Evolutionary conservation across 2,113 vertebrate genomes (phyloP).

Genomic region (Cinclus mexicanus): DNA sequence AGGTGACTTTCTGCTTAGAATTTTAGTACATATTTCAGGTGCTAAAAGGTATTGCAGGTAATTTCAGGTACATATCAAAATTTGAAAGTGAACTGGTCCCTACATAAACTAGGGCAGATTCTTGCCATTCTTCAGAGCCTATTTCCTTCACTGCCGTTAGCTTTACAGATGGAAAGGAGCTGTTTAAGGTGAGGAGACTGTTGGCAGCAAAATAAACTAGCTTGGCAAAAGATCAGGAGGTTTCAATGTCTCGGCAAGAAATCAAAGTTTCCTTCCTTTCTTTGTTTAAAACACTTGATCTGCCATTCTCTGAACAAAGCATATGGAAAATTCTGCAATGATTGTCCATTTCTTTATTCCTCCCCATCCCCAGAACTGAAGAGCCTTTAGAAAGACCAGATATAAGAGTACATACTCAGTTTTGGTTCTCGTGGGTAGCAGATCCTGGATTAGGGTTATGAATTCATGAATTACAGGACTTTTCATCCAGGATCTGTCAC

Average conservation of each 20-base stretch:
- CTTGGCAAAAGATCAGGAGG: not conserved
- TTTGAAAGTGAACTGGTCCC: not conserved
- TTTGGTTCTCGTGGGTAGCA: not conserved
- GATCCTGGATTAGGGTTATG: not conserved
- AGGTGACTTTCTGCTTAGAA: not conserved
- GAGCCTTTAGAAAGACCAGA: not conserved
- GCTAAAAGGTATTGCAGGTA: no score
- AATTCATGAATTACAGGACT: not conserved
- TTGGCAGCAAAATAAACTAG: constrained; percentile 29
- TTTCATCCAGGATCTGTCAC: not conserved
- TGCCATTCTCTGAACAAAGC: not conserved
- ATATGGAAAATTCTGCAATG: not conserved
- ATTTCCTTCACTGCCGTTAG: not conserved
- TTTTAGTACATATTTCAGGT: no score
- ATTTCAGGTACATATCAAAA: not conserved
- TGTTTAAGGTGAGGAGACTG: constrained; percentile 2
- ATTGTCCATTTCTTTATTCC: not conserved
- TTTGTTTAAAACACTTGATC: constrained; percentile 33
- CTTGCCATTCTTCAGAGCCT: not conserved
- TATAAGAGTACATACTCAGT: not conserved
- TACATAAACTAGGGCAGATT: not conserved
- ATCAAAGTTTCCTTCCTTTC: constrained; percentile 50
- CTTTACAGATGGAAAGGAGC: not conserved
- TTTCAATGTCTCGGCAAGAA: constrained; percentile 34
- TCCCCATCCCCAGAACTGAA: not conserved